Percentiles rank a stretch among this genome's conserved stretches.
phyloP scores from a whole-genome alignment of 1,140 invertebrate genomes.

The Augochlora pura region DNA sequence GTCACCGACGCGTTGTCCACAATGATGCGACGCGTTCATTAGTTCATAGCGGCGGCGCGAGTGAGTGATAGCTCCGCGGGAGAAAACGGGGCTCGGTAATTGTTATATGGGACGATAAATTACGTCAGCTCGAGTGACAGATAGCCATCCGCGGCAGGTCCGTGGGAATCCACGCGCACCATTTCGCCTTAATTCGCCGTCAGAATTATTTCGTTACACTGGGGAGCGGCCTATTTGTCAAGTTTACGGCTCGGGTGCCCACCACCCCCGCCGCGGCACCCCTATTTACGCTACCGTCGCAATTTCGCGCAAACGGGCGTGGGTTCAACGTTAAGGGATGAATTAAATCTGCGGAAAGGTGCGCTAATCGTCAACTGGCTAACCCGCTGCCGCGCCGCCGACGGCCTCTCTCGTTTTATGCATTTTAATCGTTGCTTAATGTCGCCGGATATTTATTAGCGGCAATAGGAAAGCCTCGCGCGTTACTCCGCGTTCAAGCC shows the following conservation, averaged over 20 bases:
- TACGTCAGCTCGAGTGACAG: conserved; percentile 9
- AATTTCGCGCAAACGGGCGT: not conserved
- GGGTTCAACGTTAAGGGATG: not conserved
- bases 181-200: conserved; percentile 12
- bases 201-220: conserved; percentile 4
- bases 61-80: conserved; percentile 24
- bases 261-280: not conserved
- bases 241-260: not conserved
- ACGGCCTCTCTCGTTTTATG: not conserved
- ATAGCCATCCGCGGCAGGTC: conserved; percentile 9
- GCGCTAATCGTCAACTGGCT: conserved; percentile 2
- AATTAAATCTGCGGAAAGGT: not conserved
- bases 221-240: not conserved
- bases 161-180: not conserved
- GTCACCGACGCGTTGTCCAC: not conserved
- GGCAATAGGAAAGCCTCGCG: not conserved
- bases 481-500: not conserved
- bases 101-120: conserved; percentile 13
- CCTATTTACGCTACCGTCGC: not conserved
- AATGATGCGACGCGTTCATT: conserved; percentile 5
- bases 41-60: not conserved
- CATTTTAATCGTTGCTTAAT: conserved; percentile 6
- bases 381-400: not conserved
- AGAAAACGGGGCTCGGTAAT: conserved; percentile 2
- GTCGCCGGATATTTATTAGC: not conserved